phyloP scores from a whole-genome alignment of 2,797 vertebrate genomes.

The Malurus leucopterus region DNA sequence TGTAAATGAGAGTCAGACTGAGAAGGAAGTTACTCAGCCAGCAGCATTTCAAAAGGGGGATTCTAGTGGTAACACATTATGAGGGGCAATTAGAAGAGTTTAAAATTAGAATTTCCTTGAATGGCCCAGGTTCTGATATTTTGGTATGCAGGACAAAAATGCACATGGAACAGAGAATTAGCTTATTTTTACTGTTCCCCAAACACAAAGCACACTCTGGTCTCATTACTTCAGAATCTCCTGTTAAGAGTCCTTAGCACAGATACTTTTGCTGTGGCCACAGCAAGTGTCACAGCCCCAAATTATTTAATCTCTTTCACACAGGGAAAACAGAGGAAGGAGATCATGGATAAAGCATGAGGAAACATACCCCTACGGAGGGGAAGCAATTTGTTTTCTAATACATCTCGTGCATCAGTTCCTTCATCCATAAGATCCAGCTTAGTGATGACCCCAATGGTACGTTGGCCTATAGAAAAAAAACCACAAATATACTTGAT shows the following conservation, averaged over 20 bases:
- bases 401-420: slow-evolving; percentile 84
- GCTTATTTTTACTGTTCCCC: background rate
- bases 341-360: background rate
- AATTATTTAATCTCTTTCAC: background rate
- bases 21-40: background rate
- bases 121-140: background rate
- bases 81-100: background rate
- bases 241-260: background rate
- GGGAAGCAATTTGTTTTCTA: slow-evolving; percentile 87
- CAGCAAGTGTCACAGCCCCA: background rate
- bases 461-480: slow-evolving; percentile 73
- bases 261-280: background rate
- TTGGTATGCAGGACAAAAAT: background rate
- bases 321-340: background rate
- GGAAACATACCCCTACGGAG: slow-evolving; percentile 78
- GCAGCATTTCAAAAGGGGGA: background rate
- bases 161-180: background rate
- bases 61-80: background rate
- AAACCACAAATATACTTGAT: background rate
- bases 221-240: background rate
- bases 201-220: background rate
- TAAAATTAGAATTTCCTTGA: background rate
- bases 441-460: slow-evolving; percentile 89
- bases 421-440: slow-evolving; percentile 90
- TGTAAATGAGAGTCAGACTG: background rate